These are phyloP conservation scores for Marasmarcha lunaedactyla DNA, from an alignment of 2,888 invertebrate species.

Conservation along the genomic window DNA sequence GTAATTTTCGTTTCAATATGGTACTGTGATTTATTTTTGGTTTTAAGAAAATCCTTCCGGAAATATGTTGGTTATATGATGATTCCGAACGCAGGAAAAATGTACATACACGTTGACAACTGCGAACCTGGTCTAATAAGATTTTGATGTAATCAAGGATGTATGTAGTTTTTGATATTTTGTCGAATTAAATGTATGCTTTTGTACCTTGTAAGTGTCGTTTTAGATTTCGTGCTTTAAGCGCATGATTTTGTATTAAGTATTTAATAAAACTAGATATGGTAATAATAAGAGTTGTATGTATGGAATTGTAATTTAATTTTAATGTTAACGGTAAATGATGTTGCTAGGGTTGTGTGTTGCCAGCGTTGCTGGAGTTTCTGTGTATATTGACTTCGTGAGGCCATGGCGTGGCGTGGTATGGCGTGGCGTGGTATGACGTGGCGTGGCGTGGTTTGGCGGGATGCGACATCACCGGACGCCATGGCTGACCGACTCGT, in stretches of 20 bases:
- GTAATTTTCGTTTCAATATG: conserved; percentile 33
- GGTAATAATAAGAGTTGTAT: conserved; percentile 42
- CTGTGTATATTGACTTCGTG: conserved; percentile 2
- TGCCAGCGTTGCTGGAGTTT: background rate
- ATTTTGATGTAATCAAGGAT: conserved; percentile 22
- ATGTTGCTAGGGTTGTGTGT: background rate
- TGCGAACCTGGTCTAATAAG: conserved; percentile 24
- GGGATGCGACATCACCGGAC: conserved; percentile 9
- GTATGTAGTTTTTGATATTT: conserved; percentile 28
- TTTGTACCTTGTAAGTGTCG: conserved; percentile 16
- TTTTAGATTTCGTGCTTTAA: conserved; percentile 54
- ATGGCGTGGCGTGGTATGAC: background rate
- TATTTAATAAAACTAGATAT: conserved; percentile 48
- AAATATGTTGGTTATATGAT: too few relatives aligned
- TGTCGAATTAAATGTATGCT: conserved; percentile 22
- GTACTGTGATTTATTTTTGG: conserved; percentile 64
- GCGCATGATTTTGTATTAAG: conserved; percentile 55
- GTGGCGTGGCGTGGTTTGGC: background rate
- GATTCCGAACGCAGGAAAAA: conserved; percentile 32
- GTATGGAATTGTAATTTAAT: conserved; percentile 17
- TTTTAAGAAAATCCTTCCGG: too few relatives aligned
- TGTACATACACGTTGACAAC: conserved; percentile 24
- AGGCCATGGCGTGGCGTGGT: background rate
- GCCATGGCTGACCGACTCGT: conserved; percentile 52
- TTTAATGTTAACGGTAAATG: background rate